Conservation (phyloP, 2,888 invertebrate genomes). For the Sphaerophoria rueppellii region DNA sequence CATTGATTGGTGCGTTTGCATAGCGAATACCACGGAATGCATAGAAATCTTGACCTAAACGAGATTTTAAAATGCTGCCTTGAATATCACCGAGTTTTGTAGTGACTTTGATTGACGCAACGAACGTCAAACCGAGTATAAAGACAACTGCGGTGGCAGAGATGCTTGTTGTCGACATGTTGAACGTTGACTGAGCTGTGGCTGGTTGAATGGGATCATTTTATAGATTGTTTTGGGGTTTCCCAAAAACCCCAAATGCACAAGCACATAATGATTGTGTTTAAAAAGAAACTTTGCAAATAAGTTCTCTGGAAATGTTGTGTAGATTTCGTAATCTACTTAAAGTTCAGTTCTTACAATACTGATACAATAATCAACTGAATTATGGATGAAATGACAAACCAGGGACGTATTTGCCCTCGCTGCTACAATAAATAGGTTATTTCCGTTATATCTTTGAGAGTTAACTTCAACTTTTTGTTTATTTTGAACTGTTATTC, state of each 20-base stretch:
- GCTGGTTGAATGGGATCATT: not conserved
- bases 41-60: slow-evolving; percentile 76
- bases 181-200: slow-evolving; percentile 24
- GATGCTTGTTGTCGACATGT: slow-evolving; percentile 39
- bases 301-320: slow-evolving; percentile 12
- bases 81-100: slow-evolving; percentile 78
- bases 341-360: not conserved
- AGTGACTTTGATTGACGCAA: slow-evolving; percentile 74
- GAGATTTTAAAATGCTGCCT: slow-evolving; percentile 76
- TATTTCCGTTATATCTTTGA: too few relatives aligned
- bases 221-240: slow-evolving; percentile 14
- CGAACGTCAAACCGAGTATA: slow-evolving; percentile 23
- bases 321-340: slow-evolving; percentile 2
- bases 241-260: slow-evolving; percentile 14
- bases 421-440: too few relatives aligned
- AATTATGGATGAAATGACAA: too few relatives aligned
- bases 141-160: not conserved
- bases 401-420: too few relatives aligned
- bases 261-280: not conserved
- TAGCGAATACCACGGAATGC: slow-evolving; percentile 80
- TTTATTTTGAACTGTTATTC: too few relatives aligned
- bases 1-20: slow-evolving; percentile 78
- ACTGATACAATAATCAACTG: too few relatives aligned
- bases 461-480: too few relatives aligned
- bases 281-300: not conserved